Conservation (phyloP, 2,888 invertebrate genomes). For the Chesias legatella region DNA sequence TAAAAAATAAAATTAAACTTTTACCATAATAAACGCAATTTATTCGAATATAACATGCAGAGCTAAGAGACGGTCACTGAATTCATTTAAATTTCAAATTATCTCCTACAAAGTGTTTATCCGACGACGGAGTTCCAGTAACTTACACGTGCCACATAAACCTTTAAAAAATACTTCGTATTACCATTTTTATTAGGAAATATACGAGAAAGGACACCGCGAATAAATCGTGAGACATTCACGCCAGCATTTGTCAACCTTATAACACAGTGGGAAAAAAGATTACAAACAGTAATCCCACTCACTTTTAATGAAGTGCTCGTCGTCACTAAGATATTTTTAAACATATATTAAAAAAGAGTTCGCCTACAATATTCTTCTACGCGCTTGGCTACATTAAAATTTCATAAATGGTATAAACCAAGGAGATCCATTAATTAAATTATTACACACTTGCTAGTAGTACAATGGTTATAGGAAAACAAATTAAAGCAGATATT, state of each 20-base stretch:
- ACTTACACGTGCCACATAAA: slow-evolving; percentile 38
- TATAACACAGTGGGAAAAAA: slow-evolving; percentile 2
- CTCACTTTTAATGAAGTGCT: too few relatives aligned
- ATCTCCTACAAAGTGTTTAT: slow-evolving; percentile 39
- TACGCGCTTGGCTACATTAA: too few relatives aligned
- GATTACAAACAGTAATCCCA: too few relatives aligned
- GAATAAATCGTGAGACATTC: slow-evolving; percentile 61
- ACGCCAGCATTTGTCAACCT: slow-evolving; percentile 62
- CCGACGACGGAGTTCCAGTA: slow-evolving; percentile 25
- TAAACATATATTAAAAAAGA: too few relatives aligned
- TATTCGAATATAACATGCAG: slow-evolving; percentile 5
- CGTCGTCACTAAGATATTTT: too few relatives aligned
- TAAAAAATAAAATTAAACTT: too few relatives aligned
- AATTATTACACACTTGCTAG: too few relatives aligned
- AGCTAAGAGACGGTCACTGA: slow-evolving; percentile 18
- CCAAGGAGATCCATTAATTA: too few relatives aligned
- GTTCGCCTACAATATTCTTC: too few relatives aligned
- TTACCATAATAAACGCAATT: slow-evolving; percentile 11
- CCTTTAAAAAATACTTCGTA: slow-evolving; percentile 58
- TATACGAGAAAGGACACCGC: slow-evolving; percentile 50
- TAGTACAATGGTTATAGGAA: too few relatives aligned
- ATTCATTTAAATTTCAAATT: slow-evolving; percentile 28
- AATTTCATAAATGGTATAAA: too few relatives aligned
- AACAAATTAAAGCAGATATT: too few relatives aligned
- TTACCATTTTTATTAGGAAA: slow-evolving; percentile 74